Percentiles rank a stretch among this genome's conserved stretches.
Evolutionary conservation across 2,797 vertebrate species (phyloP).

Genomic region (Chrosomus eos): DNA sequence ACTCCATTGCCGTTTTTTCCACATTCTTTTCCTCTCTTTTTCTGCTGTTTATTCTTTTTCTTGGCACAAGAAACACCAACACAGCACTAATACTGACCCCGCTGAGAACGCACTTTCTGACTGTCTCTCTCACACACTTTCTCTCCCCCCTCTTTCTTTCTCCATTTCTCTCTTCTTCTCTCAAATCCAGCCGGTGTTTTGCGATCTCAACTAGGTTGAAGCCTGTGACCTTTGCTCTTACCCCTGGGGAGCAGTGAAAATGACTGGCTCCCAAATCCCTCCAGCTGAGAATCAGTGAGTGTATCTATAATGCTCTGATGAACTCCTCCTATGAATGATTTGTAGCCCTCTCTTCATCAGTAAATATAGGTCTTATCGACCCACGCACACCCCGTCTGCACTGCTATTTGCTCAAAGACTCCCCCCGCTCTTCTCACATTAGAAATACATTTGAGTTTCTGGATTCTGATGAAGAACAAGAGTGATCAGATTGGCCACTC

Average conservation of each 20-base stretch:
- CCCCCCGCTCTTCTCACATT: slow-evolving; percentile 31
- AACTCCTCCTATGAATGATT: slow-evolving; percentile 73
- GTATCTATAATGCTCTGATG: slow-evolving; percentile 69
- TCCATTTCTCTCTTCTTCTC: slow-evolving; percentile 18
- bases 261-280: slow-evolving; percentile 53
- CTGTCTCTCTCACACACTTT: slow-evolving; percentile 43
- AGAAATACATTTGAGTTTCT: slow-evolving; percentile 48
- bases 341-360: slow-evolving; percentile 67
- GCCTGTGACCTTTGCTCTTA: slow-evolving; percentile 55
- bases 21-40: slow-evolving; percentile 35
- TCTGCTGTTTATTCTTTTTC: slow-evolving; percentile 50
- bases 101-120: slow-evolving; percentile 61
- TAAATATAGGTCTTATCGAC: slow-evolving; percentile 72
- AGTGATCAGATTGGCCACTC: slow-evolving; percentile 24
- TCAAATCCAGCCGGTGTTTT: slow-evolving; percentile 33
- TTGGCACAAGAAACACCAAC: slow-evolving; percentile 56
- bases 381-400: slow-evolving; percentile 58
- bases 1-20: slow-evolving; percentile 7
- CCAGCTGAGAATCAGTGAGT: slow-evolving; percentile 59
- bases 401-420: slow-evolving; percentile 62
- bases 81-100: slow-evolving; percentile 59
- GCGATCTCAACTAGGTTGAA: slow-evolving; percentile 47
- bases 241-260: slow-evolving; percentile 53
- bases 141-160: slow-evolving; percentile 13
- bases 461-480: slow-evolving; percentile 49